phyloP scores from a whole-genome alignment of 92 coral and sea anemone genomes.

The Montipora capitata region DNA sequence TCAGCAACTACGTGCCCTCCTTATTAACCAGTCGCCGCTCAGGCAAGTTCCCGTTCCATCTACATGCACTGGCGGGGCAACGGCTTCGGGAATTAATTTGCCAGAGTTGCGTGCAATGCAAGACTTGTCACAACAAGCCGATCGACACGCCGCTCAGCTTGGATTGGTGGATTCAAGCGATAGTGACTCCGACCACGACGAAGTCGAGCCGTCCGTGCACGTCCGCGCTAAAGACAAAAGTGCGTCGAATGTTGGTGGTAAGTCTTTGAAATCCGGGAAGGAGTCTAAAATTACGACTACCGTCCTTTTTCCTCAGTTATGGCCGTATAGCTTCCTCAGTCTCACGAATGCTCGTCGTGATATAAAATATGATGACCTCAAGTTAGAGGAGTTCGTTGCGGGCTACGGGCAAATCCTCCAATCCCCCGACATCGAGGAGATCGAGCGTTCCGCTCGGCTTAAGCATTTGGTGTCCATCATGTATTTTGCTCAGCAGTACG shows the following conservation, averaged over 20 bases:
- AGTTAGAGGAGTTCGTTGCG: conserved; percentile 56
- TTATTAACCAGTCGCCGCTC: neutral
- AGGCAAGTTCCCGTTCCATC: conserved; percentile 1
- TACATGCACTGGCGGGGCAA: neutral
- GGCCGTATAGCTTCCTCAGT: conserved; percentile 57
- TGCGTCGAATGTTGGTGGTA: conserved; percentile 21
- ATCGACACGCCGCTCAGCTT: conserved; percentile 19
- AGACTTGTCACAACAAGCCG: conserved; percentile 20
- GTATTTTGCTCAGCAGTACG: conserved; percentile 55
- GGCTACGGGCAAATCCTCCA: conserved; percentile 50
- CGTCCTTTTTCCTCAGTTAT: conserved; percentile 56
- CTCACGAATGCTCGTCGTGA: conserved; percentile 25
- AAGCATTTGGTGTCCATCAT: conserved; percentile 58
- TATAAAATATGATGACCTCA: conserved; percentile 31
- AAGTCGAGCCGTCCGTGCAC: conserved; percentile 14
- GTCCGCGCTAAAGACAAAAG: conserved; percentile 4
- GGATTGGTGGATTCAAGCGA: conserved; percentile 7
- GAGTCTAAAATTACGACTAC: conserved; percentile 16
- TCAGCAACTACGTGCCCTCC: conserved; percentile 18
- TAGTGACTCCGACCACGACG: conserved; percentile 25
- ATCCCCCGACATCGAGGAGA: conserved; percentile 8
- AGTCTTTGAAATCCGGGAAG: conserved; percentile 33
- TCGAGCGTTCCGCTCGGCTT: conserved; percentile 41
- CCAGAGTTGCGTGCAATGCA: conserved; percentile 37
- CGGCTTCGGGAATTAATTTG: conserved; percentile 14